These are phyloP conservation scores for Malaclemys terrapin DNA, from an alignment of 2,113 vertebrate genomes.

Conservation along the genomic window DNA sequence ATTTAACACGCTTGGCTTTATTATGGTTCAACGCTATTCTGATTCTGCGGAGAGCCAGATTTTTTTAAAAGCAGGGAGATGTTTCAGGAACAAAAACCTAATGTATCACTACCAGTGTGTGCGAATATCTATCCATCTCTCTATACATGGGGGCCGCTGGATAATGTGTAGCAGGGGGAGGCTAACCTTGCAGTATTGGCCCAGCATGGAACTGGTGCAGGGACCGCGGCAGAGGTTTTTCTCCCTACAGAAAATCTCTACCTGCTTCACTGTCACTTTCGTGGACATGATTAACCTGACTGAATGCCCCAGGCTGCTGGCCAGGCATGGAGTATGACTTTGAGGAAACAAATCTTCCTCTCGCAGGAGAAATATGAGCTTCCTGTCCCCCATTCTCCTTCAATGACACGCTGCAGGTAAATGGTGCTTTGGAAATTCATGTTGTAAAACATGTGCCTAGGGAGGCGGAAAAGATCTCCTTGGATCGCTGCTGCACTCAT, in stretches of 20 bases:
- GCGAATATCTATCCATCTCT: background rate
- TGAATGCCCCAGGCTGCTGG: background rate
- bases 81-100: background rate
- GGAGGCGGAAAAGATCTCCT: background rate
- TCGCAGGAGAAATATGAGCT: background rate
- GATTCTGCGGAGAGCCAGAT: background rate
- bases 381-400: background rate
- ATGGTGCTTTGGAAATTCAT: background rate
- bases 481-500: background rate
- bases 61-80: background rate
- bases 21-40: background rate
- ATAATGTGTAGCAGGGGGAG: fast-evolving
- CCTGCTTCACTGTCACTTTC: background rate
- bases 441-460: background rate
- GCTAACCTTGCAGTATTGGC: fast-evolving
- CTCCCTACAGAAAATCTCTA: background rate
- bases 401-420: background rate
- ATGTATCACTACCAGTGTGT: background rate
- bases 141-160: background rate
- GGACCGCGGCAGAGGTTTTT: background rate
- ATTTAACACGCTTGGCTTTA: background rate
- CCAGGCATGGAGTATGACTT: background rate
- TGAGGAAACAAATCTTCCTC: background rate
- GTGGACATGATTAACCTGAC: background rate
- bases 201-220: background rate